Conservation (phyloP, 2,888 invertebrate species). For the Apamea crenata region DNA sequence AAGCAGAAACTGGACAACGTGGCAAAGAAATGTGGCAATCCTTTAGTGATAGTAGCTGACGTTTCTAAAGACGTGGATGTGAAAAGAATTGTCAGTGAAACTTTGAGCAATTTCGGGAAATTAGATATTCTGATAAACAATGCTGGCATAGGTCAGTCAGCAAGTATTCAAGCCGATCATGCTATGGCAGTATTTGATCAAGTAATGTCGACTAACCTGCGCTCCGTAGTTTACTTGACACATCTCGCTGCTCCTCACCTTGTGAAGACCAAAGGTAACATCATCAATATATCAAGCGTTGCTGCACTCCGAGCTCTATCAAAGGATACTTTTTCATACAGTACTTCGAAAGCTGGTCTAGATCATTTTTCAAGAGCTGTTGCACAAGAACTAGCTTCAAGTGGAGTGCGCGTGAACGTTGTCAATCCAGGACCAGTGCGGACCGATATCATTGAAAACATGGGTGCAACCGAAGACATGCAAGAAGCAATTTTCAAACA, state of each 20-base stretch:
- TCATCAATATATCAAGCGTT: slow-evolving; percentile 92
- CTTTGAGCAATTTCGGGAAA: slow-evolving; percentile 21
- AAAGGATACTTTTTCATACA: slow-evolving; percentile 42
- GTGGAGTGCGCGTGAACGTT: slow-evolving; percentile 92
- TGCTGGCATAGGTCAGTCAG: slow-evolving; percentile 3
- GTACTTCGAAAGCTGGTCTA: slow-evolving; percentile 66
- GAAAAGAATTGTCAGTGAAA: slow-evolving; percentile 38
- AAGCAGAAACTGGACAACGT: slow-evolving; percentile 54
- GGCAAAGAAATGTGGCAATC: slow-evolving; percentile 39
- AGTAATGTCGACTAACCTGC: slow-evolving; percentile 53
- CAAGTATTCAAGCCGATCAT: slow-evolving; percentile 12
- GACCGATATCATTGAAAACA: slow-evolving; percentile 44
- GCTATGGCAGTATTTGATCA: slow-evolving; percentile 52
- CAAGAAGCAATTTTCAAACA: slow-evolving; percentile 13
- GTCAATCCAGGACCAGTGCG: slow-evolving; percentile 65
- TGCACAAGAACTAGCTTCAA: slow-evolving; percentile 92
- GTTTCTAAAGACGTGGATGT: slow-evolving; percentile 38
- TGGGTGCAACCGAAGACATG: slow-evolving; percentile 10
- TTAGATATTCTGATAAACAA: slow-evolving; percentile 42
- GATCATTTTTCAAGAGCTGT: slow-evolving; percentile 67
- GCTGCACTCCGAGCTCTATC: slow-evolving; percentile 1
- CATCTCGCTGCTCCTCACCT: slow-evolving; percentile 65
- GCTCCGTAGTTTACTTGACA: slow-evolving; percentile 55
- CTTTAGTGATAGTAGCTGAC: slow-evolving; percentile 34
- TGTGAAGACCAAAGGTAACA: slow-evolving; percentile 86